Evolutionary conservation across 2,888 invertebrate genomes (phyloP), one percentile per base, ranked within the genome.

Genomic region (Mylabris sibirica): DNA sequence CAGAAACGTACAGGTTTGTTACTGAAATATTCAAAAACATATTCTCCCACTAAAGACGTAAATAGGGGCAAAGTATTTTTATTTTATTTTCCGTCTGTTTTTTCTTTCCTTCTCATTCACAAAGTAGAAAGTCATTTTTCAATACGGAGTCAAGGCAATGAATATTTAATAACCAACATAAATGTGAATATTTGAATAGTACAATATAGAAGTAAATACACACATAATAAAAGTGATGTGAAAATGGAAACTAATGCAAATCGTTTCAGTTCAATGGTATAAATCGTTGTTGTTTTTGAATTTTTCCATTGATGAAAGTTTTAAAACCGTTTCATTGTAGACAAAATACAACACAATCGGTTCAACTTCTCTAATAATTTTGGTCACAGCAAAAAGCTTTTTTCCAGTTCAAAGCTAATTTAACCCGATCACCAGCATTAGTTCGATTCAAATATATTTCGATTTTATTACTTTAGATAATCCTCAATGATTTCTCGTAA

Each of bases 1-100:
- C 63, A 89, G 90, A 78, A 90, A 91, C 71, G 91, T 92, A 20
- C 89, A 90, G 88, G 90, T 90, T 82, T 83, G 73, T 63, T 66
- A 61, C 12, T 41, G 26, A 60, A 61, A 44, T 41, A 60, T 65
- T 65, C n/a, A 49, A 34, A 44, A 34, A 26, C 26, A 6, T 17
- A n/a, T 38, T 44, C 9, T 20, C 17, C 30, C 41, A 62, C 20
- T 62, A 17, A 62, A 17, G 30, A 60, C 30, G 6, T 9, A 59
- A 24, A 3, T 26, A 11, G n/a, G 17, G 41, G 41, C n/a, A 17
- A 4, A 20, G 20, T 3, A 11, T 41, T 62, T 20, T 9, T 59
- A 3, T 35, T 24, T 60, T 26, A 6, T 60, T 34, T 17, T 9
- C 34, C 30, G 3, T 30, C 30, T 30, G 4, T 30, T 35, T 60